phyloP scores from a whole-genome alignment of 2,797 vertebrate genomes.

The Galagoides demidoff region DNA sequence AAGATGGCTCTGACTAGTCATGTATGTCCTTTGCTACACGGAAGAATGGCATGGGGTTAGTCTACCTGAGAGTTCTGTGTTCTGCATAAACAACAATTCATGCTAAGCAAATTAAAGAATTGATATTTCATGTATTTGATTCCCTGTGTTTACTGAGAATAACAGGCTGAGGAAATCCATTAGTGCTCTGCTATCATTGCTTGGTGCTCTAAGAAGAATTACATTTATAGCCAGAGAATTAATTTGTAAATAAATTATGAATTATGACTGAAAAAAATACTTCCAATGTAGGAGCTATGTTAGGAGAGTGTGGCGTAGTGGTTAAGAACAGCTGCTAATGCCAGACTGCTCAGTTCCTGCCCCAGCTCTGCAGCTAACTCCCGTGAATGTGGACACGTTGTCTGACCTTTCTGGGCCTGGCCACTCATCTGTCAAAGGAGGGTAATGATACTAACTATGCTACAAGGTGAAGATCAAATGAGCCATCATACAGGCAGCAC shows the following conservation, averaged over 20 bases:
- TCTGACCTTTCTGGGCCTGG: background rate
- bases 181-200: background rate
- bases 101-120: background rate
- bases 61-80: background rate
- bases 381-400: background rate
- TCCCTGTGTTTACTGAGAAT: background rate
- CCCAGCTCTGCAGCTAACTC: background rate
- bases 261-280: slow-evolving; percentile 17
- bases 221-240: background rate
- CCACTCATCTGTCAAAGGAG: background rate
- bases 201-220: background rate
- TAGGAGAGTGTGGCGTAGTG: background rate
- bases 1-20: background rate
- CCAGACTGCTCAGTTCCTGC: background rate
- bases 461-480: background rate
- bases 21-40: background rate
- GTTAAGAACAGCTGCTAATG: background rate
- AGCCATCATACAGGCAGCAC: background rate
- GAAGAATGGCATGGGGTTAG: background rate
- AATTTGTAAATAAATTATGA: background rate
- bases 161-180: background rate
- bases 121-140: background rate
- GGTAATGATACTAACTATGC: background rate
- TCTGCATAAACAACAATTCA: background rate
- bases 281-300: background rate